These are phyloP conservation scores for Liodrosophila aerea DNA, from an alignment of 2,888 invertebrate species.

Conservation along the genomic window DNA sequence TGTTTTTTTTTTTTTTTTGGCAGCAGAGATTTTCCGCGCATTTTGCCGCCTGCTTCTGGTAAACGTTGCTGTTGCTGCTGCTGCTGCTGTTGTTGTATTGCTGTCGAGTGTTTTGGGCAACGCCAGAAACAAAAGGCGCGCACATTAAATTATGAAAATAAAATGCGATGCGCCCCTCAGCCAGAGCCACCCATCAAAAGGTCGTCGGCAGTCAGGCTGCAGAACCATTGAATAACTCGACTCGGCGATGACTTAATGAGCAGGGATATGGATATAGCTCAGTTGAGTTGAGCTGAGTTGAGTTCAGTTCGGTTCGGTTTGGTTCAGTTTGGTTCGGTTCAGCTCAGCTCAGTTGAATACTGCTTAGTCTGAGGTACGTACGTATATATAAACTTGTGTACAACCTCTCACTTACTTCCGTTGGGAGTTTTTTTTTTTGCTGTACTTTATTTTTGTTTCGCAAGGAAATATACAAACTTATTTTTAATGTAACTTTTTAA, in stretches of 20 bases:
- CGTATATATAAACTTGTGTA: not conserved
- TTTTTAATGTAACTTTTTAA: constrained; percentile 74
- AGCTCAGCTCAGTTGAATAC: constrained; percentile 5
- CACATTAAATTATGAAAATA: constrained; percentile 74
- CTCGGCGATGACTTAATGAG: constrained; percentile 73
- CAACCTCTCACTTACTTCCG: not conserved
- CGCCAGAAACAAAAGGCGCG: constrained; percentile 60
- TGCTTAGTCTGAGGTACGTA: no score
- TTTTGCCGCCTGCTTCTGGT: constrained; percentile 45
- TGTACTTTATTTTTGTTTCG: constrained; percentile 26
- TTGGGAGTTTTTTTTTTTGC: constrained; percentile 25
- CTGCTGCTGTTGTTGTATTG: constrained; percentile 20
- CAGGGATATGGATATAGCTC: constrained; percentile 39
- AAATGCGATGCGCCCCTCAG: constrained; percentile 52
- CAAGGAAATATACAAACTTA: constrained; percentile 22
- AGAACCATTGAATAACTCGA: constrained; percentile 69
- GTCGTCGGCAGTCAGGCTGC: constrained; percentile 46
- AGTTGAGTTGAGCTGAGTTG: constrained; percentile 6
- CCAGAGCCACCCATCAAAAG: constrained; percentile 62
- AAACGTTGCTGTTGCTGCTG: constrained; percentile 19
- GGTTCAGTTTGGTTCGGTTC: constrained; percentile 19
- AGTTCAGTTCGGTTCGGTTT: constrained; percentile 14
- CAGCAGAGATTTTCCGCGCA: constrained; percentile 67
- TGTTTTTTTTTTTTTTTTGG: constrained; percentile 44
- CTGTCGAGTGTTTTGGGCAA: constrained; percentile 69